Percentiles rank a stretch among this genome's conserved stretches.
phyloP scores from a whole-genome alignment of 2,113 vertebrate genomes.

The Lichenostomus cassidix region DNA sequence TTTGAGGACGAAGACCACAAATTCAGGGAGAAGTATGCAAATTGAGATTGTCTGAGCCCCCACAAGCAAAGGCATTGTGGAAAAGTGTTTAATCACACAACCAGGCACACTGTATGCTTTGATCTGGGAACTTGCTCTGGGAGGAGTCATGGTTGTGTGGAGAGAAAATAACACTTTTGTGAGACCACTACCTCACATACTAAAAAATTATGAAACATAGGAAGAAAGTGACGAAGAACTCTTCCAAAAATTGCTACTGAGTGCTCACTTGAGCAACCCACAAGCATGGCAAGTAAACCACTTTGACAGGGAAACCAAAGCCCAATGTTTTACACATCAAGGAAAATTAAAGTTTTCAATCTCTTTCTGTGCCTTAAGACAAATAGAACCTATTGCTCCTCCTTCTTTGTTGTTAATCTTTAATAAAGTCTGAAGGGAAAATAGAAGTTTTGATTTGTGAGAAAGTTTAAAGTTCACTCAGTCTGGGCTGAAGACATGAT shows the following conservation, averaged over 20 bases:
- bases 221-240: not conserved
- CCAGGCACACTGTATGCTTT: not conserved
- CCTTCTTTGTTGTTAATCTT: not conserved
- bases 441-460: not conserved
- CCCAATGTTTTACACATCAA: not conserved
- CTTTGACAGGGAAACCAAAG: not conserved
- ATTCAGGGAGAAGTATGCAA: not conserved
- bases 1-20: not conserved
- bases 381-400: not conserved
- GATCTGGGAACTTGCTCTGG: not conserved
- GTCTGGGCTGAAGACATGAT: not conserved
- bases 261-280: not conserved
- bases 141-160: not conserved
- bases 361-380: not conserved
- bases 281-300: not conserved
- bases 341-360: slow-evolving; percentile 17
- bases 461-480: not conserved
- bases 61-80: not conserved
- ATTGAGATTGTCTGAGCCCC: not conserved
- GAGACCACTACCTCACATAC: not conserved
- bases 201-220: not conserved
- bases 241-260: not conserved
- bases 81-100: not conserved
- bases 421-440: not conserved
- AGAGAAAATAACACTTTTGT: not conserved